A percentile compares a stretch with the other conserved stretches of the same genome.
Evolutionary conservation across 2,888 invertebrate genomes (phyloP).

Genomic region (Polydrusus cervinus): DNA sequence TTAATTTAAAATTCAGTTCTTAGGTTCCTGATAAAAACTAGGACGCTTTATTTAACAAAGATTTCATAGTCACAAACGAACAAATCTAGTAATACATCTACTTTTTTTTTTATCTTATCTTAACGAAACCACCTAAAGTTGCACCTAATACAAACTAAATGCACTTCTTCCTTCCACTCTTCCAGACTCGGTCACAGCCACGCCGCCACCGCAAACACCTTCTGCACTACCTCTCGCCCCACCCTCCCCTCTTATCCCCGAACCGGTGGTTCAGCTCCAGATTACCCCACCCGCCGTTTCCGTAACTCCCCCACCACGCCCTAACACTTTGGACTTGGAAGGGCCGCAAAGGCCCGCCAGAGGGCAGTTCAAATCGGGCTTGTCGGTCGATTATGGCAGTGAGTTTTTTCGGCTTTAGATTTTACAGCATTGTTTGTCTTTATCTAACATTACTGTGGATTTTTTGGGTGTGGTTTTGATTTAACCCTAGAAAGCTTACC

Average conservation of each 20-base stretch:
- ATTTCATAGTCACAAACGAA: background rate
- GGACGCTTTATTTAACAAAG: too few relatives aligned
- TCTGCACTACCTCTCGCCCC: slow-evolving; percentile 45
- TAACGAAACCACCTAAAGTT: background rate
- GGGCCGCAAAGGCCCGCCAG: slow-evolving; percentile 67
- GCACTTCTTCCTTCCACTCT: slow-evolving; percentile 37
- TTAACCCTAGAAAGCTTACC: background rate
- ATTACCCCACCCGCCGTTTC: slow-evolving; percentile 71
- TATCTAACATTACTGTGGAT: slow-evolving; percentile 13
- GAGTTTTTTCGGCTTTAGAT: slow-evolving; percentile 51
- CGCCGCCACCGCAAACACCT: slow-evolving; percentile 52
- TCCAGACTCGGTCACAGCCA: slow-evolving; percentile 51
- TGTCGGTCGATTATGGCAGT: slow-evolving; percentile 62
- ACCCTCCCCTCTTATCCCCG: slow-evolving; percentile 73
- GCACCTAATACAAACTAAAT: slow-evolving; percentile 28
- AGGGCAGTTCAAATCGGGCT: slow-evolving; percentile 62
- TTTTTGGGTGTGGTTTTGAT: slow-evolving; percentile 6
- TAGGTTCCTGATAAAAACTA: too few relatives aligned
- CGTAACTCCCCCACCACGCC: slow-evolving; percentile 66
- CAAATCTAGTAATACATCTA: background rate
- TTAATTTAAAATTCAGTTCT: too few relatives aligned
- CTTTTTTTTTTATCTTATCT: background rate
- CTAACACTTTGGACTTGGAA: slow-evolving; percentile 67
- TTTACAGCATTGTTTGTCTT: slow-evolving; percentile 26
- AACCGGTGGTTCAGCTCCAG: slow-evolving; percentile 72